These are phyloP conservation scores for Gryon sp. DNA, from an alignment of 1,140 invertebrate species.

Conservation along the genomic window DNA sequence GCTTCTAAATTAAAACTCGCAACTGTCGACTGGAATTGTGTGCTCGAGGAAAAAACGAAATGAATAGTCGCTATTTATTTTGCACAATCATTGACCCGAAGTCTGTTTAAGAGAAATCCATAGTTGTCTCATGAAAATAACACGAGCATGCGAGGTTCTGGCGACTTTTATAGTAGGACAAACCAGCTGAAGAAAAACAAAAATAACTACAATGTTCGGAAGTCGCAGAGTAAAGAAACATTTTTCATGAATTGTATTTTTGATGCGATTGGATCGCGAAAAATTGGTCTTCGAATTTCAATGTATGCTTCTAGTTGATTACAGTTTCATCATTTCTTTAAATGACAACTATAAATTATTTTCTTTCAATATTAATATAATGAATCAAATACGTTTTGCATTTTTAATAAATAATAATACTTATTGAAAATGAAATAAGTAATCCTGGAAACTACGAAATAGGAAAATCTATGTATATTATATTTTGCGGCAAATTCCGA, in stretches of 20 bases:
- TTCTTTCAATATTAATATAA: too few species aligned
- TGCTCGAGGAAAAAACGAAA: neutral
- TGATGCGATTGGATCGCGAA: constrained; percentile 11
- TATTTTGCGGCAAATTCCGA: too few species aligned
- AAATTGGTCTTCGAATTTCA: constrained; percentile 3
- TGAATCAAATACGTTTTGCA: too few species aligned
- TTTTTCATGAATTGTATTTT: constrained; percentile 12
- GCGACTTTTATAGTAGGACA: neutral
- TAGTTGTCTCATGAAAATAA: constrained; percentile 16
- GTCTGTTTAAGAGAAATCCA: constrained; percentile 19
- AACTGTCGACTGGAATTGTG: constrained; percentile 3
- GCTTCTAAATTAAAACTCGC: constrained; percentile 20
- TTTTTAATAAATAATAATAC: too few species aligned
- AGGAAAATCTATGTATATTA: too few species aligned
- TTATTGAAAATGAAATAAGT: too few species aligned
- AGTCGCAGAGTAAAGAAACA: constrained; percentile 5
- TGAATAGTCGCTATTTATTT: constrained; percentile 14
- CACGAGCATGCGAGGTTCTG: neutral
- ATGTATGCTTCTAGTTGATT: constrained; percentile 1
- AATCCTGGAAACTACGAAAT: too few species aligned
- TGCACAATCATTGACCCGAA: constrained; percentile 27
- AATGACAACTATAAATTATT: neutral
- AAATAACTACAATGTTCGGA: constrained; percentile 5
- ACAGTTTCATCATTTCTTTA: neutral
- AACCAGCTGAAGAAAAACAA: constrained; percentile 5